Percentiles rank a stretch among this genome's conserved stretches.
Conservation (phyloP, 2,113 vertebrate species). For the Phrynosoma blainvillii region DNA sequence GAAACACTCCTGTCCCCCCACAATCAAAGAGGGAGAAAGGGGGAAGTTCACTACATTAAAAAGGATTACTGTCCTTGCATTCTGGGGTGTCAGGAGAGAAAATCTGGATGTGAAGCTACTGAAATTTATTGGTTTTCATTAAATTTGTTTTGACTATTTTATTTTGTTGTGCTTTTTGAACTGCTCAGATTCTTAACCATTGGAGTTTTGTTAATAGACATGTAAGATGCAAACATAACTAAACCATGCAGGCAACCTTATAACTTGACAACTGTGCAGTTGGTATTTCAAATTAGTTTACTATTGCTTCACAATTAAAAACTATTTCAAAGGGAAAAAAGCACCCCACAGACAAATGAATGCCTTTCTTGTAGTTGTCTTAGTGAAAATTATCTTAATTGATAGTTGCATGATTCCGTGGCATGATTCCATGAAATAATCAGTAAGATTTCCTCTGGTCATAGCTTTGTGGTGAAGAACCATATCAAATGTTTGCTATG, state of each 20-base stretch:
- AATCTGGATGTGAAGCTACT: conserved; percentile 5
- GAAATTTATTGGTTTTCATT: conserved; percentile 63
- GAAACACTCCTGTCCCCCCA: conserved; percentile 43
- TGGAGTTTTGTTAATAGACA: conserved; percentile 68
- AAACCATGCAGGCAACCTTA: conserved; percentile 43
- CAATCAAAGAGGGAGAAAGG: conserved; percentile 28
- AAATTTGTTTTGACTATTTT: conserved; percentile 70
- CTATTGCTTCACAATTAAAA: conserved; percentile 65
- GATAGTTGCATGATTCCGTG: conserved; percentile 58
- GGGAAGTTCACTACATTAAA: conserved; percentile 62
- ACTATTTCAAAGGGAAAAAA: conserved; percentile 61
- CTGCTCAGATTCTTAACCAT: conserved; percentile 62
- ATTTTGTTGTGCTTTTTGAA: conserved; percentile 71
- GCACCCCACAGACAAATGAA: neutral
- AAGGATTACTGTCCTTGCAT: conserved; percentile 53
- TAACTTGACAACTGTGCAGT: conserved; percentile 67
- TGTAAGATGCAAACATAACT: conserved; percentile 66
- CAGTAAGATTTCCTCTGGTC: conserved; percentile 48
- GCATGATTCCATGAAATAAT: conserved; percentile 54
- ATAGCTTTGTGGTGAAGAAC: conserved; percentile 43
- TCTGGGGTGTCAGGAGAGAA: conserved; percentile 57
- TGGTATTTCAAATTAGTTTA: conserved; percentile 61
- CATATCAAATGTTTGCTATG: conserved; percentile 18
- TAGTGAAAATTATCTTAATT: conserved; percentile 50
- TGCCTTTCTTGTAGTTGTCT: conserved; percentile 55